These are phyloP conservation scores for Kryptopterus vitreolus DNA, from an alignment of 2,797 vertebrate genomes.

Conservation along the genomic window DNA sequence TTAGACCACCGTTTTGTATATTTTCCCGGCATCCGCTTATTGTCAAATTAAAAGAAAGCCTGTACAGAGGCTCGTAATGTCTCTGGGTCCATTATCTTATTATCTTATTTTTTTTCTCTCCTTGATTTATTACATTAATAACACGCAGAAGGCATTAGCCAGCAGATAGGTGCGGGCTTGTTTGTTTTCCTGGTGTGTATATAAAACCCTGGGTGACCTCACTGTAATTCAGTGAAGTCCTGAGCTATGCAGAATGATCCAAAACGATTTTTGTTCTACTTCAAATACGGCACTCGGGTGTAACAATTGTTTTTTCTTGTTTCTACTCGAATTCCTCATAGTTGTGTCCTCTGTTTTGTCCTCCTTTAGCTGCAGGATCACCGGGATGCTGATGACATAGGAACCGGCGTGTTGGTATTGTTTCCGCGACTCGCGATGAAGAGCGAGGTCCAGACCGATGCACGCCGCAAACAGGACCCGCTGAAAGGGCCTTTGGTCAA, in stretches of 20 bases:
- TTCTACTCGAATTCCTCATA: not conserved
- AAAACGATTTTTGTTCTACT: conserved; percentile 48
- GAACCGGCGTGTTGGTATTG: conserved; percentile 65
- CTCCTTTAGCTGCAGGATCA: conserved; percentile 60
- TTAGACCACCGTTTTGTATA: not conserved
- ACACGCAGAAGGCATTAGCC: conserved; percentile 24
- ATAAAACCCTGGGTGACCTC: conserved; percentile 35
- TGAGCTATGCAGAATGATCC: conserved; percentile 27
- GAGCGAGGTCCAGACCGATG: conserved; percentile 92
- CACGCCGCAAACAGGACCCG: conserved; percentile 86
- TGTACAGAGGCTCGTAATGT: conserved; percentile 26
- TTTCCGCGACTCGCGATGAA: conserved; percentile 90
- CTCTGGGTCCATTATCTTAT: conserved; percentile 24
- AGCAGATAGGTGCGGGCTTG: conserved; percentile 18
- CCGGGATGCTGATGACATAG: conserved; percentile 78
- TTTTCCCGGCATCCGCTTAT: conserved; percentile 23
- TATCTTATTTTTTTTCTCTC: not conserved
- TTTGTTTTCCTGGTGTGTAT: conserved; percentile 30
- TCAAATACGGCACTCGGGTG: conserved; percentile 38
- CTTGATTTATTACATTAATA: conserved; percentile 39
- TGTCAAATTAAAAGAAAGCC: conserved; percentile 26
- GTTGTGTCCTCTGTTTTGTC: not conserved
- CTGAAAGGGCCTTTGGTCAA: conserved; percentile 94
- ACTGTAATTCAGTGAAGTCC: conserved; percentile 20
- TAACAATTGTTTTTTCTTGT: not conserved